These are phyloP conservation scores for Acrocyrtus sp. DNA, from an alignment of 2,888 invertebrate genomes.

Conservation along the genomic window DNA sequence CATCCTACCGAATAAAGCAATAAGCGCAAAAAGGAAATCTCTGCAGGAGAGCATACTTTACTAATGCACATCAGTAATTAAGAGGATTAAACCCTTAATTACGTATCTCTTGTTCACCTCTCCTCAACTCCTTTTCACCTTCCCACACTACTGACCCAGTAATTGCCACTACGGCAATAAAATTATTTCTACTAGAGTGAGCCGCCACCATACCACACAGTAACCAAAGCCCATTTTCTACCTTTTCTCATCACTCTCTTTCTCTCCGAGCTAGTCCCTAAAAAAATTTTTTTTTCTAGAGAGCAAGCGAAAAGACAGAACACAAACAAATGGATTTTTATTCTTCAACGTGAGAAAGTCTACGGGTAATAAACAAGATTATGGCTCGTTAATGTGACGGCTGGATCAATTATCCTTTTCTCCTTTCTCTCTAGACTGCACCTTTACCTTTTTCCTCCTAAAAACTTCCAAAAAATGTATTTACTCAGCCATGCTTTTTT, in stretches of 20 bases:
- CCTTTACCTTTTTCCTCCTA: background rate
- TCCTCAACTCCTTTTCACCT: slow-evolving; percentile 7
- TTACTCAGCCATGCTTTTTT: background rate
- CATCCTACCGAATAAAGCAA: too few relatives aligned
- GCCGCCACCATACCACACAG: too few relatives aligned
- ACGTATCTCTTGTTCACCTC: too few relatives aligned
- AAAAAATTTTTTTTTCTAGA: too few relatives aligned
- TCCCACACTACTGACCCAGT: slow-evolving; percentile 8
- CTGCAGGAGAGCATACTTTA: too few relatives aligned
- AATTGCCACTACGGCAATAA: background rate
- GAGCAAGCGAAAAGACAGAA: too few relatives aligned
- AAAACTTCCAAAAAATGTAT: background rate
- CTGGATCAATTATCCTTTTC: slow-evolving; percentile 30
- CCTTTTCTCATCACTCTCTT: too few relatives aligned
- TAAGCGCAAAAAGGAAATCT: too few relatives aligned
- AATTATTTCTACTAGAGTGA: slow-evolving; percentile 5
- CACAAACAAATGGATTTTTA: slow-evolving; percentile 5
- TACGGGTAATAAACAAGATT: slow-evolving; percentile 22
- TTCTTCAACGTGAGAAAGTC: slow-evolving; percentile 22
- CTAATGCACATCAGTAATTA: too few relatives aligned
- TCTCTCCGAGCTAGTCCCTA: too few relatives aligned
- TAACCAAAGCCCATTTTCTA: slow-evolving; percentile 33
- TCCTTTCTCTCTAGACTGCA: background rate
- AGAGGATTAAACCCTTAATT: too few relatives aligned
- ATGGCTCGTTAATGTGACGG: slow-evolving; percentile 20